phyloP scores from a whole-genome alignment of 1,140 invertebrate species.

The Acromyrmex charruanus region DNA sequence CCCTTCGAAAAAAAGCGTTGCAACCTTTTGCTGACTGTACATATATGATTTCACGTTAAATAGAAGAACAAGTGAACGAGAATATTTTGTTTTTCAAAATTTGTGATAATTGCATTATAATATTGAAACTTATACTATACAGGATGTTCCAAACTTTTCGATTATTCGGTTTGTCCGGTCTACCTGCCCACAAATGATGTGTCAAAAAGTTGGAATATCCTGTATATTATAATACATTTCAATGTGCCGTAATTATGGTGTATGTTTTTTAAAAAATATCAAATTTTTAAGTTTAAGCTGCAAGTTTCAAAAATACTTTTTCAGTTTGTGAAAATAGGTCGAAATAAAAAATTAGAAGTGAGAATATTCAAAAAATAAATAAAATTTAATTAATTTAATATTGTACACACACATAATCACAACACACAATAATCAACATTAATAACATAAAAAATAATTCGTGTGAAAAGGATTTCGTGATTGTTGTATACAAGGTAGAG shows the following conservation, averaged over 20 bases:
- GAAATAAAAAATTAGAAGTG: background rate
- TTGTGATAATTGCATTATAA: background rate
- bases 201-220: too few species aligned
- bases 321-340: background rate
- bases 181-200: too few species aligned
- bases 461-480: background rate
- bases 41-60: background rate
- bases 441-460: background rate
- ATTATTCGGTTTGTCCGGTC: too few species aligned
- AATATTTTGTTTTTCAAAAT: background rate
- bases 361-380: background rate
- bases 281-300: background rate
- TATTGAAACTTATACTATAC: background rate
- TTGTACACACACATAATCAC: too few species aligned
- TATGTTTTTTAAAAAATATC: background rate
- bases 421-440: background rate
- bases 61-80: background rate
- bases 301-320: background rate
- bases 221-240: conserved; percentile 12
- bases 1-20: too few species aligned
- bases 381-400: background rate
- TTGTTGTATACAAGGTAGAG: background rate
- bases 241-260: background rate
- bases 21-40: too few species aligned
- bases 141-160: too few species aligned